Evolutionary conservation across 2,888 invertebrate species (phyloP).

Genomic region (Macaria liturata): DNA sequence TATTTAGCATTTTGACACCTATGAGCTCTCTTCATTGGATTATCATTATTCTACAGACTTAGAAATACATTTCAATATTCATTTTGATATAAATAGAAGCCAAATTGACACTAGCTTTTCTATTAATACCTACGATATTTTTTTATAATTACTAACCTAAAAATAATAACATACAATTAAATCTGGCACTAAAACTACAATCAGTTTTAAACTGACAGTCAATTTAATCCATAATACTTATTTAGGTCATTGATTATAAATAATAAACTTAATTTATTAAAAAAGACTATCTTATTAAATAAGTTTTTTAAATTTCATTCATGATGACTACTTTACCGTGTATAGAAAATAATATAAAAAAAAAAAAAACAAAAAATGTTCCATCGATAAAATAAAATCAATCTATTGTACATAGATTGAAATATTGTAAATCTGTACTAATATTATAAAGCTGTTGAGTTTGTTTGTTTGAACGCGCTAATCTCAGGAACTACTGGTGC

Average conservation of each 20-base stretch:
- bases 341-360: too few relatives aligned
- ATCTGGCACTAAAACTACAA: slow-evolving; percentile 39
- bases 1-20: slow-evolving; percentile 19
- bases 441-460: too few relatives aligned
- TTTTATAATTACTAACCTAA: neutral
- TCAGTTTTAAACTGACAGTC: slow-evolving; percentile 39
- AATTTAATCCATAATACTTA: neutral
- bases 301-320: too few relatives aligned
- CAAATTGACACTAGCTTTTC: neutral
- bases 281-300: slow-evolving; percentile 7
- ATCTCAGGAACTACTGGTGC: too few relatives aligned
- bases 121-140: neutral
- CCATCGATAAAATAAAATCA: slow-evolving; percentile 13
- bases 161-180: slow-evolving; percentile 17
- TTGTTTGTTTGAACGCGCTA: too few relatives aligned
- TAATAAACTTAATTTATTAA: neutral
- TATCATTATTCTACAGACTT: neutral
- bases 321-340: too few relatives aligned
- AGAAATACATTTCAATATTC: neutral
- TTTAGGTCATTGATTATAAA: neutral
- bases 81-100: neutral
- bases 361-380: slow-evolving; percentile 1
- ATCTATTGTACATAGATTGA: neutral
- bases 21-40: slow-evolving; percentile 13
- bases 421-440: neutral